Base-by-base conservation (phyloP, 1,140 invertebrate genomes). In the Chymomyza costata region DNA sequence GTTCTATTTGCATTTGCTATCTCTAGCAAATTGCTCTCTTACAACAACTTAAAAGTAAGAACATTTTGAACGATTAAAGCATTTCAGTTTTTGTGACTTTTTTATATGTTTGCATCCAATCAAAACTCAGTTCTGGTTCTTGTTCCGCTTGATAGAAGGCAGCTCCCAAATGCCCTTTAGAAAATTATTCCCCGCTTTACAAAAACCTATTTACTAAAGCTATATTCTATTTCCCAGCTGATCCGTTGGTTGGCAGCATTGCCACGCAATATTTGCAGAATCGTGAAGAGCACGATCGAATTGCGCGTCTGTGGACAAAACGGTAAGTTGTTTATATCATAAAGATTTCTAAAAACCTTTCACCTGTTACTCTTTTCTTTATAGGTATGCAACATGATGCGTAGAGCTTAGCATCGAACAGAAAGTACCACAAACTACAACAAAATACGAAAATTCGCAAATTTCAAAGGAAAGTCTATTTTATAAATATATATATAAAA, bases 221-320 rank as follows among this genome's bases (percentile, higher is more conserved):
- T 8, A 8, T 11, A 21, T 21, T 38, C 14, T 37, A 1, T 13
- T 86, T 83, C n/a, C 57, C 88, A 94, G 95, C 95, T 78, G 97
- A 99, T 90, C 97, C 97, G 3, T 87, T 99, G 73, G 97, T 99
- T 30, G 97, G 97, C 48, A 98, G 95, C 86, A 99, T 99, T 89
- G 97, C 97, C 28, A 97, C 96, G 60, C 96, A 99, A 90, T 99
- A 97, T 89, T 89, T 98, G 64, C 95, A 97, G 86, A 98, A 99
- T 88, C 90, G 97, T 47, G 95, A 97, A 87, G 97, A 99, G 86
- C 97, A 99, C 83, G 97, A 99, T 88, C 92, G 96, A 85, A 97
- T 97, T 86, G 97, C 97, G 60, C 91, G 97, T 85, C 91, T 97
- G 63, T 99, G 97, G 97, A 99, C 97, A 70, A 98, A 98, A 87